phyloP scores from a whole-genome alignment of 2,888 invertebrate species.

The Cerceris ruficornis region DNA sequence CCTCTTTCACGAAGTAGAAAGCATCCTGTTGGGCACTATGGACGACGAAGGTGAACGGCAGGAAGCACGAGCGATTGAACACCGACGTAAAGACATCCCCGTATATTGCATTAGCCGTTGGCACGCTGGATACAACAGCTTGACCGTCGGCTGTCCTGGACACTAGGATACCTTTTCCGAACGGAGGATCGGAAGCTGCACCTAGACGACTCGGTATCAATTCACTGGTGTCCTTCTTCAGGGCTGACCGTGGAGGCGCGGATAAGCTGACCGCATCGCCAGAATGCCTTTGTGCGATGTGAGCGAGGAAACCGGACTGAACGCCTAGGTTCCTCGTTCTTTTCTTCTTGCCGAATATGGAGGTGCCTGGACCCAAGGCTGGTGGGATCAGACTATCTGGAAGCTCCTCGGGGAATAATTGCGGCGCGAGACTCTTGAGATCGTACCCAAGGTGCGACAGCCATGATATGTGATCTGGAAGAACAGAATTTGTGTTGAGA shows the following conservation, averaged over 20 bases:
- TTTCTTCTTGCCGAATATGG: constrained; percentile 82
- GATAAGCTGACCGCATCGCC: constrained; percentile 90
- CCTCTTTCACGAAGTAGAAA: constrained; percentile 96
- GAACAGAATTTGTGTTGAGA: neutral
- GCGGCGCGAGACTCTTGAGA: constrained; percentile 92
- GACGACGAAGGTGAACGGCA: constrained; percentile 94
- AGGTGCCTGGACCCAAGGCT: constrained; percentile 85
- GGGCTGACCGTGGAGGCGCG: constrained; percentile 90
- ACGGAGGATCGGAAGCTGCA: constrained; percentile 93
- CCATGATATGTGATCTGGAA: constrained; percentile 93
- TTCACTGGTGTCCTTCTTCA: constrained; percentile 90
- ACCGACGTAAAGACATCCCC: constrained; percentile 96
- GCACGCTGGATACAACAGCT: constrained; percentile 92
- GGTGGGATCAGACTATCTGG: constrained; percentile 88
- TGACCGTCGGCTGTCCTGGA: constrained; percentile 90
- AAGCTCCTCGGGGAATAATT: constrained; percentile 88
- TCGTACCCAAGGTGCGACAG: constrained; percentile 92
- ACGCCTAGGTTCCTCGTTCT: constrained; percentile 87
- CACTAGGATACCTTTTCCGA: constrained; percentile 93
- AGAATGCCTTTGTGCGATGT: constrained; percentile 90
- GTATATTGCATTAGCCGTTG: constrained; percentile 94
- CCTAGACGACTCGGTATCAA: constrained; percentile 89
- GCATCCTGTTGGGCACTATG: constrained; percentile 95
- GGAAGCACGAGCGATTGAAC: constrained; percentile 93
- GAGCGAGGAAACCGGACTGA: constrained; percentile 92